Evolutionary conservation across 2,113 vertebrate genomes (phyloP).

Genomic region (Laticauda laticaudata): DNA sequence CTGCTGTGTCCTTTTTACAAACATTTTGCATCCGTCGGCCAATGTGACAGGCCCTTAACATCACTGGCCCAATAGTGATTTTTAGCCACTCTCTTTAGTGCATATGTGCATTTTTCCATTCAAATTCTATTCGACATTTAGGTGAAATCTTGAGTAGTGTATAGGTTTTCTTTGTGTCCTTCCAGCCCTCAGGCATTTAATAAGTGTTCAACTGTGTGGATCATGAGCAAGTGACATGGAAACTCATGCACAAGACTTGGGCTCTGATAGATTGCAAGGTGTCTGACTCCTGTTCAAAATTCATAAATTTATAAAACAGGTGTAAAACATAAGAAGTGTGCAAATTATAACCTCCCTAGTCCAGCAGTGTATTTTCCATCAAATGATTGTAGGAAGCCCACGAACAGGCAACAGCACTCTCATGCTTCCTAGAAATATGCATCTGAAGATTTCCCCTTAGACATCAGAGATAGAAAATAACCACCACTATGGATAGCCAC

Average conservation of each 20-base stretch:
- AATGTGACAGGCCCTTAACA: not conserved
- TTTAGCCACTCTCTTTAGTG: not conserved
- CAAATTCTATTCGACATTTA: constrained; percentile 40
- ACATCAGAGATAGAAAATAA: not conserved
- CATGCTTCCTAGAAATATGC: not conserved
- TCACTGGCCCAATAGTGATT: constrained; percentile 6
- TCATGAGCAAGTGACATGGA: constrained; percentile 52
- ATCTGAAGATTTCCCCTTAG: not conserved
- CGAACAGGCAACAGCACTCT: not conserved
- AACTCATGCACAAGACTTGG: constrained; percentile 58
- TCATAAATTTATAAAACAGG: constrained; percentile 5
- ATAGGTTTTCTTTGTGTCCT: constrained; percentile 12
- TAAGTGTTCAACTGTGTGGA: constrained; percentile 50
- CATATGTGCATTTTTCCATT: constrained; percentile 32
- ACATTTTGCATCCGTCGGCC: not conserved
- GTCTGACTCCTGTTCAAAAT: constrained; percentile 32
- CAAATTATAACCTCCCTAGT: not conserved
- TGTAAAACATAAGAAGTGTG: not conserved
- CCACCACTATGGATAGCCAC: not conserved
- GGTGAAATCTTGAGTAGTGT: constrained; percentile 27
- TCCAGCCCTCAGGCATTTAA: constrained; percentile 19
- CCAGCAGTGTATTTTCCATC: not conserved
- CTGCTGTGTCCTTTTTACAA: no score
- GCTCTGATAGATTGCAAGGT: no score
- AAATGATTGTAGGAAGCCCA: not conserved